Evolutionary conservation across 2,888 invertebrate genomes (phyloP).

Genomic region (Ennomos erosarius): DNA sequence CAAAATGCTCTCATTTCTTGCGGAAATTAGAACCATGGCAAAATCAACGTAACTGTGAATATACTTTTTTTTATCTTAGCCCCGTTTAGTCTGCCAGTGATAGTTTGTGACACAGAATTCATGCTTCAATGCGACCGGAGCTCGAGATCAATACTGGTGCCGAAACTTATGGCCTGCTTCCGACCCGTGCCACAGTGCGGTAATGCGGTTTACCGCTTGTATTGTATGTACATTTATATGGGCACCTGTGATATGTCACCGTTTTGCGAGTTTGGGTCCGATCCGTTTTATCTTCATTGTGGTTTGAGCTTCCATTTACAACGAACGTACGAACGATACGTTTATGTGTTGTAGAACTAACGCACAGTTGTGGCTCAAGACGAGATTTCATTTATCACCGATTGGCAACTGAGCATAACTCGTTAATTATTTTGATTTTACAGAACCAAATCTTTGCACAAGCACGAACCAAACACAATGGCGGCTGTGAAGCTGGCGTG

Average conservation of each 20-base stretch:
- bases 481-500: no score
- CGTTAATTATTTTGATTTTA: no score
- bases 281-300: neutral
- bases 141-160: constrained; percentile 52
- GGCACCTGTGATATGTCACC: constrained; percentile 6
- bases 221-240: constrained; percentile 1
- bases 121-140: constrained; percentile 6
- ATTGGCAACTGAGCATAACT: no score
- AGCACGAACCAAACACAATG: no score
- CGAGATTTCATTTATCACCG: no score
- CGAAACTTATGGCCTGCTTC: constrained; percentile 47
- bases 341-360: no score
- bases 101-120: constrained; percentile 6
- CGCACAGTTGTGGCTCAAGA: no score
- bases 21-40: no score
- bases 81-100: neutral
- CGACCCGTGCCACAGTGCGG: constrained; percentile 36
- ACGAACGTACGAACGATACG: no score
- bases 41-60: neutral
- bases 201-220: neutral
- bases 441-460: no score
- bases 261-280: neutral
- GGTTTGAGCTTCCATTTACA: neutral
- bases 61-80: constrained; percentile 1
- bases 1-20: no score